Conservation (phyloP, 1,140 invertebrate genomes). For the Popillia japonica region DNA sequence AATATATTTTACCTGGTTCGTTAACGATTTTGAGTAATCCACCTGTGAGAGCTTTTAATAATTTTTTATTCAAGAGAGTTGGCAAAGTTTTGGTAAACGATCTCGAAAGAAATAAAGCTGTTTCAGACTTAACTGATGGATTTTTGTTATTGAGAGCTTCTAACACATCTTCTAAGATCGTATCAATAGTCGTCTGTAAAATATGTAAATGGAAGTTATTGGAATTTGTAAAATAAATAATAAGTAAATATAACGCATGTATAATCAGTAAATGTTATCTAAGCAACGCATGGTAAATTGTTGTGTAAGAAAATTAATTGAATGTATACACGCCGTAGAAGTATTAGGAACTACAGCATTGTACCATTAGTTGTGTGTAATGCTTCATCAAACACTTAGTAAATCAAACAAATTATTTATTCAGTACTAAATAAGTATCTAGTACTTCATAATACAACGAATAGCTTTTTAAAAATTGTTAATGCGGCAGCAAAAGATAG, state of each 20-base stretch:
- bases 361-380: no score
- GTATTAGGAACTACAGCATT: no score
- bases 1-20: conserved; percentile 71
- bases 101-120: conserved; percentile 85
- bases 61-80: conserved; percentile 87
- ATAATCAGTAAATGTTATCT: neutral
- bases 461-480: no score
- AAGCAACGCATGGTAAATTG: neutral
- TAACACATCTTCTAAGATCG: conserved; percentile 84
- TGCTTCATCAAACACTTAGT: no score
- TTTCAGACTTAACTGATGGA: conserved; percentile 93
- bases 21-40: conserved; percentile 86
- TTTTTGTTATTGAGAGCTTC: conserved; percentile 94
- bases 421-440: no score
- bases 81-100: conserved; percentile 84
- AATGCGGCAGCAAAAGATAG: no score
- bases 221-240: neutral
- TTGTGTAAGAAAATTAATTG: neutral
- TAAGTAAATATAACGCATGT: conserved; percentile 5
- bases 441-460: no score
- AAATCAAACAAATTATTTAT: no score
- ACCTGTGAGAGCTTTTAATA: conserved; percentile 85
- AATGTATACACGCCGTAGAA: no score
- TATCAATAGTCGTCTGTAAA: conserved; percentile 82
- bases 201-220: conserved; percentile 48